Conservation (phyloP, 2,113 vertebrate species). For the Amazona guildingii region DNA sequence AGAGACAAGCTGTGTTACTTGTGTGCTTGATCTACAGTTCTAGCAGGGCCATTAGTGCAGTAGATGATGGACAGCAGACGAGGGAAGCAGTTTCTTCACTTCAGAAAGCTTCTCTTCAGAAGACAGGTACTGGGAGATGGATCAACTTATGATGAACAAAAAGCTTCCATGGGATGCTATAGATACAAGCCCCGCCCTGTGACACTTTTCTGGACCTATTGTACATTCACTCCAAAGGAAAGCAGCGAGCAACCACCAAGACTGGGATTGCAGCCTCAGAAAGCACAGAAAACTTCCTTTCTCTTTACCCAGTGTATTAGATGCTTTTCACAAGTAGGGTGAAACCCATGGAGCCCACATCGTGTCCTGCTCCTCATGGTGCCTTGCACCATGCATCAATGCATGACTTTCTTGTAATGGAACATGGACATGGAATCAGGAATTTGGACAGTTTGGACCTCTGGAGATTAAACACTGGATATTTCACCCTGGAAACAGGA, state of each 20-base stretch:
- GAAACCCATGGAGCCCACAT: background rate
- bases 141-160: background rate
- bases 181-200: rapidly evolving
- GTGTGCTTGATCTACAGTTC: background rate
- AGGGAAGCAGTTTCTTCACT: background rate
- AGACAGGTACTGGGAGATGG: background rate
- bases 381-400: background rate
- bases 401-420: rapidly evolving
- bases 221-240: background rate
- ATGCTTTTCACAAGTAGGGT: background rate
- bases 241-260: background rate
- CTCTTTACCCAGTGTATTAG: background rate
- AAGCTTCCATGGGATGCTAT: background rate
- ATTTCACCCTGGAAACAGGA: rapidly evolving
- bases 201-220: background rate
- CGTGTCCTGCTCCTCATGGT: rapidly evolving
- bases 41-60: background rate
- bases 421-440: background rate
- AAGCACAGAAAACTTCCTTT: background rate
- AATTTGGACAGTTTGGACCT: background rate
- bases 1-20: background rate
- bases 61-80: background rate
- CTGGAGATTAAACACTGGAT: background rate
- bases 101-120: background rate
- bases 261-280: background rate